phyloP scores from a whole-genome alignment of 1,140 invertebrate species.

The Caenorhabditis remanei region DNA sequence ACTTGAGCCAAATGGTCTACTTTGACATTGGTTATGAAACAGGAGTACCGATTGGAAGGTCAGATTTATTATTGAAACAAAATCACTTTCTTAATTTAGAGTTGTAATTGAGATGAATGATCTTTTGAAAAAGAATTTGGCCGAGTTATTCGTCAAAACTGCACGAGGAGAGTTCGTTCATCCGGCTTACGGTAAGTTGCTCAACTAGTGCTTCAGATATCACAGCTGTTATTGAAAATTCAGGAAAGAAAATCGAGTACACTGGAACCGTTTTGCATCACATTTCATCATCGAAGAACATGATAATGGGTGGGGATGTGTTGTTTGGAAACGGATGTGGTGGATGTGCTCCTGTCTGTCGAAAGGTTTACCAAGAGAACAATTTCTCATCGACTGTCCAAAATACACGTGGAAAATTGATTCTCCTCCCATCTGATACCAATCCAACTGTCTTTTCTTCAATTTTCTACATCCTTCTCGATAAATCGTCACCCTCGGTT shows the following conservation, averaged over 20 bases:
- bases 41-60: constrained; percentile 30
- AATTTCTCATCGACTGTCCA: constrained; percentile 32
- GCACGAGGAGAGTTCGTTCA: constrained; percentile 36
- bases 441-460: constrained; percentile 35
- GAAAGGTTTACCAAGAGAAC: constrained; percentile 23
- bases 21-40: constrained; percentile 45
- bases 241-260: constrained; percentile 49
- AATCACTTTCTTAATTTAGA: neutral
- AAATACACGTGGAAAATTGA: constrained; percentile 35
- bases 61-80: neutral
- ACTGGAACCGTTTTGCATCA: constrained; percentile 34
- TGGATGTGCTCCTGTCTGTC: constrained; percentile 14
- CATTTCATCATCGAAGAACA: constrained; percentile 31
- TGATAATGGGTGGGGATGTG: constrained; percentile 41
- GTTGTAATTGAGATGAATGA: constrained; percentile 36
- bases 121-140: neutral
- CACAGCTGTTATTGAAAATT: neutral
- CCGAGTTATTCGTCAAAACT: constrained; percentile 32
- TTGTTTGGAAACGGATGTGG: constrained; percentile 32
- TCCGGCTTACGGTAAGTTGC: neutral
- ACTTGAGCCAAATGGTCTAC: constrained; percentile 26
- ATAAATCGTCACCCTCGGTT: neutral
- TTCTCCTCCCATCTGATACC: constrained; percentile 13
- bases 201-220: too few species aligned
- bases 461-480: constrained; percentile 29